phyloP scores from a whole-genome alignment of 2,113 vertebrate species.

The Stigmatopora argus region DNA sequence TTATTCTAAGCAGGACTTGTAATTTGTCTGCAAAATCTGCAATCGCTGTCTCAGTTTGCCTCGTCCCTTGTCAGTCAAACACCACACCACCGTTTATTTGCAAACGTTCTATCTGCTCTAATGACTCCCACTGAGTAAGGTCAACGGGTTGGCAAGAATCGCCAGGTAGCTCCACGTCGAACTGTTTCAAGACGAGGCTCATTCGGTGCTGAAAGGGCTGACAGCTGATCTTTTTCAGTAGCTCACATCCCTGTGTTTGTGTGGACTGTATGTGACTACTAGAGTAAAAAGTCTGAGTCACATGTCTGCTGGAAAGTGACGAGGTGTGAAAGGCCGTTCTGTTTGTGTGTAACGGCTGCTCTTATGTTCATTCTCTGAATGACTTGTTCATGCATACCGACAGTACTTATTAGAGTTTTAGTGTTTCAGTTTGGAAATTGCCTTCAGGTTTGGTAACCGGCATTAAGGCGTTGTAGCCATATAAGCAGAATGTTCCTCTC shows the following conservation, averaged over 20 bases:
- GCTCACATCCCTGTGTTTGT: constrained; percentile 8
- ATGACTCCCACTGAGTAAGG: neutral
- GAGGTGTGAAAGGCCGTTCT: constrained; percentile 18
- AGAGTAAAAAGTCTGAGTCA: constrained; percentile 35
- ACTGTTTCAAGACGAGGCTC: constrained; percentile 8
- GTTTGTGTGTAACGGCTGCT: constrained; percentile 25
- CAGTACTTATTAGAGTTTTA: neutral
- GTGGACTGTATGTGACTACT: neutral
- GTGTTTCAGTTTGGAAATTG: constrained; percentile 40
- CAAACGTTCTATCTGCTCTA: neutral
- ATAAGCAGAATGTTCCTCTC: constrained; percentile 15
- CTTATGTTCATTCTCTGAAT: constrained; percentile 18
- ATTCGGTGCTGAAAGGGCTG: constrained; percentile 28
- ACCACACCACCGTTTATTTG: constrained; percentile 14
- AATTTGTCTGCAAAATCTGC: neutral
- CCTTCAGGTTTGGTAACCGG: neutral
- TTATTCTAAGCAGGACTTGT: constrained; percentile 5
- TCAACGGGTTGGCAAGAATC: constrained; percentile 16
- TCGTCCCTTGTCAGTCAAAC: constrained; percentile 12
- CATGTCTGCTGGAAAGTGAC: constrained; percentile 7
- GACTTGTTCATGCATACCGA: constrained; percentile 9
- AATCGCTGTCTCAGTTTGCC: neutral
- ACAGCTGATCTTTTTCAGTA: constrained; percentile 23
- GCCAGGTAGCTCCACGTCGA: constrained; percentile 1
- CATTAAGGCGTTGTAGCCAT: constrained; percentile 26